Base-by-base conservation (phyloP, 2,888 invertebrate genomes). In the Callyntrura guangdongensis region DNA sequence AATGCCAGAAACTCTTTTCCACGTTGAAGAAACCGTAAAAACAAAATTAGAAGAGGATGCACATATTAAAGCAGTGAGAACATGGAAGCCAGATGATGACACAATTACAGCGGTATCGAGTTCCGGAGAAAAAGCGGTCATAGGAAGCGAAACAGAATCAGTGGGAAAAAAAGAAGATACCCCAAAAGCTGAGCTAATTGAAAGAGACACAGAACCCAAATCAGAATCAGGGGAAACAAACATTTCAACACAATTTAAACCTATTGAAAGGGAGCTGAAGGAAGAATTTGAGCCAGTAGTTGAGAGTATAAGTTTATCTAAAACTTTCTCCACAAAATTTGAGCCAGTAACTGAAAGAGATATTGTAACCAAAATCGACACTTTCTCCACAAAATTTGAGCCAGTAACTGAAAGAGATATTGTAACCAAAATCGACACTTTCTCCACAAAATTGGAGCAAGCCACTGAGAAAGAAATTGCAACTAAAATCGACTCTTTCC, bases 31-130 rank as follows among this genome's bases (percentile, higher is more conserved):
- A 81, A 87, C 79, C 8, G 81, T 91, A 6, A 89, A 91, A 69
- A 17, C 86, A n/a, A 90, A 91, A 91, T 89, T 92, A 56, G 89
- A 88, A n/a, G 83, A 81, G 3, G 92, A 92, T 61, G 67, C 92
- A 0, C 89, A 90, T 45, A 25, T 92, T 0, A 56, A 45, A 0
- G 56, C 84, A 0, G 89, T 89, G 5, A 92, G 88, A 85, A 91
- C 92, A 45, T 92, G 92, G 92, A 17, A 59, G 14, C 86, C 88
- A 14, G 90, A 83, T 22, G 86, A 86, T 14, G 86, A 45, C 6
- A 49, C 17, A 11, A 69, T 53, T 20, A 64, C 36, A 74, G 61
- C 36, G 3, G 69, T 17, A 20, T 11, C 74, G 1, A 47, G 47
- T n/a, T 17, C 47, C 0, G 74, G 22, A 12, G 22, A 49, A 4